phyloP scores from a whole-genome alignment of 1,140 invertebrate genomes.

The Apis dorsata region DNA sequence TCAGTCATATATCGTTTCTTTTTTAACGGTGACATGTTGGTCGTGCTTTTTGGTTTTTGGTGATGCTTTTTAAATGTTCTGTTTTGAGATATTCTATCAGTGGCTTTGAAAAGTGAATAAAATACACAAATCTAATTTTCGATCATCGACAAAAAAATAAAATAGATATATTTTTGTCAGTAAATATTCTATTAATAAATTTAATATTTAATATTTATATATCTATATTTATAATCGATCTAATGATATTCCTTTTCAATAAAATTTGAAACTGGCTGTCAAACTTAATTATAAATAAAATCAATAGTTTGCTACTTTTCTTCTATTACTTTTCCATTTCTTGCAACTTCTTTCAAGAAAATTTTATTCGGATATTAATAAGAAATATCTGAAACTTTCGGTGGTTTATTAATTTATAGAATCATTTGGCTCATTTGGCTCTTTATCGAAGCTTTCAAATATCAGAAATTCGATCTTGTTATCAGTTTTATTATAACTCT shows the following conservation, averaged over 20 bases:
- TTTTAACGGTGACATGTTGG: neutral
- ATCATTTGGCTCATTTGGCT: neutral
- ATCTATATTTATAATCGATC: too few relatives aligned
- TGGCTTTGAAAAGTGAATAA: neutral
- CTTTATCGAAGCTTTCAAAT: neutral
- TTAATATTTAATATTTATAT: too few relatives aligned
- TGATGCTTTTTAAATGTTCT: neutral
- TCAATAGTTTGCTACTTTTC: neutral
- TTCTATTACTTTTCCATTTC: neutral
- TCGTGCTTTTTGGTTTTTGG: too few relatives aligned
- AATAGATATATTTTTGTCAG: too few relatives aligned
- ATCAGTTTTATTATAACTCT: neutral
- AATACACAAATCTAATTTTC: neutral
- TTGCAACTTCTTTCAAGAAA: neutral
- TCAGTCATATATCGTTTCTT: neutral
- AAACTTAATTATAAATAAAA: neutral
- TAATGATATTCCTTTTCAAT: neutral
- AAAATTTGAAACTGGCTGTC: neutral
- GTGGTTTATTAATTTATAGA: neutral
- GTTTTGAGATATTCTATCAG: neutral
- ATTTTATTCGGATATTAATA: neutral
- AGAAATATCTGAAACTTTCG: neutral
- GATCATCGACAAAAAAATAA: too few relatives aligned
- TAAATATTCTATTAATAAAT: too few relatives aligned
- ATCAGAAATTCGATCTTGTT: neutral